Base-by-base conservation (phyloP, 2,888 invertebrate species). In the Dryomyza anilis region DNA sequence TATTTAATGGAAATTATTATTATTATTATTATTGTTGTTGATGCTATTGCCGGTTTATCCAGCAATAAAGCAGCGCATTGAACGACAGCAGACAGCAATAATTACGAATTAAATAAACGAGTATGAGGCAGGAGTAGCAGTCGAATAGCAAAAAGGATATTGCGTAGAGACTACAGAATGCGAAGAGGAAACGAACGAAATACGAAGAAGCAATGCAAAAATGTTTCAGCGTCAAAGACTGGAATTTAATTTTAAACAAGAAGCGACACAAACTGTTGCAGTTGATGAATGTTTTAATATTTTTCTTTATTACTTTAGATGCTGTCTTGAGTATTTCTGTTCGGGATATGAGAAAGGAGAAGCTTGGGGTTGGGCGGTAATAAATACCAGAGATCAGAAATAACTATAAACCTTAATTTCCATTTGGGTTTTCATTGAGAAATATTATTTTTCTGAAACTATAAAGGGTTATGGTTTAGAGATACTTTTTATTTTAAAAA, bases 1-100 rank as follows among this genome's bases (percentile, higher is more conserved):
- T 67, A 74, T 77, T 76, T 73, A 76, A 74, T 76, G 73, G 72
- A 69, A 73, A n/a, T n/a, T n/a, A n/a, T n/a, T n/a, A n/a, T n/a
- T n/a, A 76, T 74, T 74, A 71, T 74, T 76, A 8, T n/a, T 19
- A 33, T 2, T 33, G 25, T 19, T n/a, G 21, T 10, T 16, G n/a
- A n/a, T 7, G 16, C 21, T 16, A n/a, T 10, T 2, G 53, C 33
- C 16, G 7, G 21, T 1, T 8, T n/a, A 21, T 10, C 33, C 33
- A 10, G 2, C 29, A 8, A 5, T 7, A 29, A 14, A 7, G 19
- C 21, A 33, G 29, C 27, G n/a, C n/a, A n/a, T n/a, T n/a, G n/a
- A n/a, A n/a, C n/a, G n/a, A n/a, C n/a, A n/a, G n/a, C n/a, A n/a
- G n/a, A n/a, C 27, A n/a, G 39, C 39, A 50, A 50, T 50, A 25